Base-by-base conservation (phyloP, 2,113 vertebrate genomes). In the Synodontis membranacea region DNA sequence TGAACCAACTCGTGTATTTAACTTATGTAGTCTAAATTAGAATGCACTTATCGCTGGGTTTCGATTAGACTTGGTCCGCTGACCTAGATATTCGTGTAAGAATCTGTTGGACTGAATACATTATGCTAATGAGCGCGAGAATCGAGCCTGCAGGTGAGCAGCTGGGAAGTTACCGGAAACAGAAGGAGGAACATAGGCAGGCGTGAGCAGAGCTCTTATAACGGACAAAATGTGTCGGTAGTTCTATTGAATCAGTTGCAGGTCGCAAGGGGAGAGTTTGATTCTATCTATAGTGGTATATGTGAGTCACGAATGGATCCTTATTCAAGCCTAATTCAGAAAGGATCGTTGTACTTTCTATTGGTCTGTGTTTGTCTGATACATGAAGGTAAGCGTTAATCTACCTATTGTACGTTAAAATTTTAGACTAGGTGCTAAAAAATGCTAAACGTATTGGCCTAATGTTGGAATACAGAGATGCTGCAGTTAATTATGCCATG, bases 261-360 rank as follows among this genome's bases (percentile, higher is more conserved):
- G 76, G 54, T 85, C 60, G 84, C 64, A 84, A 83, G 84, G 86
- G 88, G 84, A 90, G 88, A 84, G 82, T 80, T 56, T 80, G 72
- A 85, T 88, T 92, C 88, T 89, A 89, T 86, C 74, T 75, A 62
- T 52, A 56, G 90, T 92, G 90, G 91, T 80, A 80, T 89, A 75
- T 89, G 85, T 90, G 91, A 90, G 86, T 91, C 92, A 93, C 93
- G 92, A 91, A 96, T 96, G 95, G 95, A 95, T 93, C 93, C 92
- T 75, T 56, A 90, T 89, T 91, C 92, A 88, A 88, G 90, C 86
- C 87, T 89, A 6, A 83, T 91, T 89, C 90, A 92, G 88, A 93
- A 84, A 89, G 91, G 90, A 90, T 90, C 89, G 37, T 54, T 90
- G 60, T 86, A 86, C 84, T 84, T 90, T 66, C 89, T 93, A 48